Base-by-base conservation (phyloP, 2,888 invertebrate genomes). In the Fragum whitleyi region DNA sequence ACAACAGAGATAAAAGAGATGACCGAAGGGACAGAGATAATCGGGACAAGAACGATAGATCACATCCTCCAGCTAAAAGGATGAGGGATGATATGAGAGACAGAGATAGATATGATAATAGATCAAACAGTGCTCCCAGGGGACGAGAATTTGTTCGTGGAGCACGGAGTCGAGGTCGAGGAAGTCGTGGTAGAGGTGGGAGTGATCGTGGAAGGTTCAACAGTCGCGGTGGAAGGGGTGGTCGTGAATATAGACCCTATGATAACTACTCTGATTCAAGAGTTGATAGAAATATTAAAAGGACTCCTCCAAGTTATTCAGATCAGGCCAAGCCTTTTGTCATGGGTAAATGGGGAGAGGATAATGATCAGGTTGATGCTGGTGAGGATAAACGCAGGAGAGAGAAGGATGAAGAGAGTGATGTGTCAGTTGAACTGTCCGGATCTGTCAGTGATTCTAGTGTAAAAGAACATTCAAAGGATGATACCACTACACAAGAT, bases 341-440 rank as follows among this genome's bases (percentile, higher is more conserved):
- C 28, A 85, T 86, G 81, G 86, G 78, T 0, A 83, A 81, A 26
- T 85, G 87, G 87, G 74, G 77, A 1, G 82, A 87, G 16, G 83
- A 83, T 2, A 74, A 72, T 59, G 83, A 84, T 42, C 55, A 77
- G 42, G 71, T 73, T 2, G 75, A 74, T 3, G 89, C 88, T 42
- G 83, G 79, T 5, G 89, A 90, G 42, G 87, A 87, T 16, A 79
- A 83, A 21, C 81, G 89, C 53, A 83, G 89, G 7, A 83, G 90
- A 32, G 89, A 86, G 16, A 85, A 86, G 61, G 91, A 90, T 83
- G 90, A 91, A 53, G 90, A 89, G 29, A 90, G 90, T 81, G 92
- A 91, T 78, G 86, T 86, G 6, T 90, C 90, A 39, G 93, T 93
- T 77, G 93, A 93, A 73, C 88, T 89, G 6, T 92, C 91, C 82